phyloP scores from a whole-genome alignment of 2,797 vertebrate genomes.

The Dicrostonyx torquatus region DNA sequence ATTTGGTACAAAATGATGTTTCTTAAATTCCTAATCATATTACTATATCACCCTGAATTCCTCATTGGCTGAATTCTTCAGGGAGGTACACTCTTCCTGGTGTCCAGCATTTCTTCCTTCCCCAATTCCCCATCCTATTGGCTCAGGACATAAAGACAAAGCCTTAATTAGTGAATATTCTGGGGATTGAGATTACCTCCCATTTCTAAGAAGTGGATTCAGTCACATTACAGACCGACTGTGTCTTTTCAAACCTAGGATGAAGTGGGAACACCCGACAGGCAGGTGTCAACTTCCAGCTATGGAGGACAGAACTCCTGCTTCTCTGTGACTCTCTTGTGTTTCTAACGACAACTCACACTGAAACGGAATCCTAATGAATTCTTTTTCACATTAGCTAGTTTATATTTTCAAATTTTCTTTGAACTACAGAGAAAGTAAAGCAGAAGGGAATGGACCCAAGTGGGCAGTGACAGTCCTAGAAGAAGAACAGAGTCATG shows the following conservation, averaged over 20 bases:
- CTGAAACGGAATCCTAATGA: too few species aligned
- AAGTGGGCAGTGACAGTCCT: background rate
- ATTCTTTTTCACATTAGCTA: too few species aligned
- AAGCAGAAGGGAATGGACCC: background rate
- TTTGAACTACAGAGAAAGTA: background rate
- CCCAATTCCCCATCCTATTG: background rate
- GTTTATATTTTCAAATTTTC: too few species aligned
- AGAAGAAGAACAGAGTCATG: background rate
- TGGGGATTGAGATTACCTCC: background rate
- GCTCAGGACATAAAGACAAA: background rate
- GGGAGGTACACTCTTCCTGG: background rate
- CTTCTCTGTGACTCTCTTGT: background rate
- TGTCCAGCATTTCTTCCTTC: background rate
- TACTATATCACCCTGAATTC: background rate
- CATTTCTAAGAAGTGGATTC: background rate
- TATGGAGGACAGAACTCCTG: background rate
- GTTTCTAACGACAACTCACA: too few species aligned
- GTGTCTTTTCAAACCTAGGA: background rate
- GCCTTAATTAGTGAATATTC: background rate
- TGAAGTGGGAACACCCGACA: background rate
- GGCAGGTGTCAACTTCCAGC: background rate
- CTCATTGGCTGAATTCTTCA: background rate
- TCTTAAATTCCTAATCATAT: background rate
- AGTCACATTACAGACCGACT: background rate
- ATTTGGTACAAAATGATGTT: background rate